Conservation (phyloP, 2,113 vertebrate species). For the Aythya baeri region DNA sequence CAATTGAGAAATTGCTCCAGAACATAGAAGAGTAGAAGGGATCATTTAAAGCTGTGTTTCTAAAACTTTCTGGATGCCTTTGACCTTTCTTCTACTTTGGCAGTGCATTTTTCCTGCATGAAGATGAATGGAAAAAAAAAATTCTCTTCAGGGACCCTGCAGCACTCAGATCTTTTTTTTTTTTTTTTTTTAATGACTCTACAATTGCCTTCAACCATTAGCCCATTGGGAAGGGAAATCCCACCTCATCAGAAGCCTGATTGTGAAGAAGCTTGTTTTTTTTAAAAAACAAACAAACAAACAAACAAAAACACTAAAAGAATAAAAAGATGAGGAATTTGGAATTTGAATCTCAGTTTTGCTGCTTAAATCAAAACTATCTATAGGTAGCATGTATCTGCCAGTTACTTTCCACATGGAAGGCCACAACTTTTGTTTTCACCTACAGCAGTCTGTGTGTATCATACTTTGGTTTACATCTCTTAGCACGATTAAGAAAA, state of each 20-base stretch:
- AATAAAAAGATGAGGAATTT: background rate
- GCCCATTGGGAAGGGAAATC: background rate
- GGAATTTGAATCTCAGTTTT: background rate
- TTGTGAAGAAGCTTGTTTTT: background rate
- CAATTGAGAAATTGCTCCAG: background rate
- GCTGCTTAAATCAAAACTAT: background rate
- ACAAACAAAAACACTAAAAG: background rate
- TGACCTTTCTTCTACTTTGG: background rate
- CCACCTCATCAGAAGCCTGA: too few relatives aligned
- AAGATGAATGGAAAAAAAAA: background rate
- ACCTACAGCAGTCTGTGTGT: background rate
- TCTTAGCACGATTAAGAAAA: background rate
- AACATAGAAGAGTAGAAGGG: background rate
- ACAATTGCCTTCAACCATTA: rapidly evolving
- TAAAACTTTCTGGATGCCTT: background rate
- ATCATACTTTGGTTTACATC: background rate
- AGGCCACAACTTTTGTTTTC: background rate
- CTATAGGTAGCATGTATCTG: background rate
- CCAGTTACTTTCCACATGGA: background rate
- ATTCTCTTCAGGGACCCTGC: background rate
- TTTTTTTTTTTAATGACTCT: too few relatives aligned
- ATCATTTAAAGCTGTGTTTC: background rate
- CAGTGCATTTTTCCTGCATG: rapidly evolving
- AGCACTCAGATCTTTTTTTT: background rate
- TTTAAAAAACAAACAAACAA: too few relatives aligned